Conservation (phyloP, 2,888 invertebrate species). For the Cataglyphis altisquamis region DNA sequence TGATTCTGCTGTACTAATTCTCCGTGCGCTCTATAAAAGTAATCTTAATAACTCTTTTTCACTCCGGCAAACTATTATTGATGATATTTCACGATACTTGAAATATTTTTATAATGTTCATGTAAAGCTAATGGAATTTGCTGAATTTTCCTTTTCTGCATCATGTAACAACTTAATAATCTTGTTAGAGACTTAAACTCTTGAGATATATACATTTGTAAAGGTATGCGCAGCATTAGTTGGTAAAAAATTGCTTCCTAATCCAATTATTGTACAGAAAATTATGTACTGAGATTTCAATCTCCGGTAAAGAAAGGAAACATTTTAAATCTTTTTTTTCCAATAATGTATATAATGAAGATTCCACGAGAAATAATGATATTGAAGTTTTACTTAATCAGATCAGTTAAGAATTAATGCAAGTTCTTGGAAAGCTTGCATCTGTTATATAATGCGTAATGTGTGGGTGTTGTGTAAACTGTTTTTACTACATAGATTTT, state of each 20-base stretch:
- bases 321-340: not conserved
- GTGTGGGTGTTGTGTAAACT: not conserved
- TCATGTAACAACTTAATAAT: not conserved
- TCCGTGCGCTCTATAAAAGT: not conserved
- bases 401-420: conserved; percentile 23
- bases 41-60: not conserved
- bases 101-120: not conserved
- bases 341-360: not conserved
- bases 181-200: not conserved
- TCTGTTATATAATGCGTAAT: not conserved
- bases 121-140: not conserved
- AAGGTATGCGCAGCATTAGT: not conserved
- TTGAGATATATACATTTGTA: not conserved
- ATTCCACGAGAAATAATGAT: not conserved
- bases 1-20: not conserved
- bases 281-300: not conserved
- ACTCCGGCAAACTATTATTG: not conserved
- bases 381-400: not conserved
- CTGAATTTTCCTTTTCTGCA: not conserved
- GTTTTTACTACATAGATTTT: not conserved
- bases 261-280: not conserved
- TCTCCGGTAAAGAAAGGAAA: not conserved
- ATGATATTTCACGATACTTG: not conserved
- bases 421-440: not conserved
- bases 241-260: not conserved